Evolutionary conservation across 2,797 vertebrate genomes (phyloP).

Genomic region (Stomatorhinus walkeri): DNA sequence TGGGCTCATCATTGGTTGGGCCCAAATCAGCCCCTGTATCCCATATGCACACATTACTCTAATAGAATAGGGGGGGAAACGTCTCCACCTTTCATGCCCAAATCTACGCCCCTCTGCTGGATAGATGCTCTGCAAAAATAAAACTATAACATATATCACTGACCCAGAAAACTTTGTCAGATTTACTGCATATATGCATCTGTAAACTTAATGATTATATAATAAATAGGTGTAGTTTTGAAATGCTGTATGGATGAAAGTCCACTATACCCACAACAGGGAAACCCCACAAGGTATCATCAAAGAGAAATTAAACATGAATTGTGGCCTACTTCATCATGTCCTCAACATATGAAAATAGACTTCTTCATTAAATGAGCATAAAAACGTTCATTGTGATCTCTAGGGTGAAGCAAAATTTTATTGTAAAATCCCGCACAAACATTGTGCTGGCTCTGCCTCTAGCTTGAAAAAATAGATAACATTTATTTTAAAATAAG

Average conservation of each 20-base stretch:
- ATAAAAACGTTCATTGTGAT: not conserved
- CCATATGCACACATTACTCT: not conserved
- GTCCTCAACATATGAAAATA: not conserved
- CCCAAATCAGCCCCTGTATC: not conserved
- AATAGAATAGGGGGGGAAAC: not conserved
- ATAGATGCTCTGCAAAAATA: not conserved
- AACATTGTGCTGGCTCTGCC: not conserved
- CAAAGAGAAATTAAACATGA: constrained; percentile 19
- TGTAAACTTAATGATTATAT: not conserved
- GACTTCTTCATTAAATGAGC: constrained; percentile 13
- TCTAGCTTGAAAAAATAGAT: not conserved
- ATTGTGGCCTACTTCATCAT: constrained; percentile 1
- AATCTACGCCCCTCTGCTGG: not conserved
- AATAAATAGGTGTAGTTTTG: not conserved
- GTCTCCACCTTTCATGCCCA: not conserved
- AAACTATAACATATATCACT: not conserved
- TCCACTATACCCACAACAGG: not conserved
- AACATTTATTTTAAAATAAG: not conserved
- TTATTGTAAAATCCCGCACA: not conserved
- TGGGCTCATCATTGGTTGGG: not conserved
- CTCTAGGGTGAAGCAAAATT: not conserved
- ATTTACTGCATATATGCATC: not conserved
- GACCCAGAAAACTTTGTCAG: not conserved
- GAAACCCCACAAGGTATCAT: not conserved
- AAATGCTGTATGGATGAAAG: not conserved